Evolutionary conservation across 2,113 vertebrate genomes (phyloP).

Genomic region (Microtus oregoni): DNA sequence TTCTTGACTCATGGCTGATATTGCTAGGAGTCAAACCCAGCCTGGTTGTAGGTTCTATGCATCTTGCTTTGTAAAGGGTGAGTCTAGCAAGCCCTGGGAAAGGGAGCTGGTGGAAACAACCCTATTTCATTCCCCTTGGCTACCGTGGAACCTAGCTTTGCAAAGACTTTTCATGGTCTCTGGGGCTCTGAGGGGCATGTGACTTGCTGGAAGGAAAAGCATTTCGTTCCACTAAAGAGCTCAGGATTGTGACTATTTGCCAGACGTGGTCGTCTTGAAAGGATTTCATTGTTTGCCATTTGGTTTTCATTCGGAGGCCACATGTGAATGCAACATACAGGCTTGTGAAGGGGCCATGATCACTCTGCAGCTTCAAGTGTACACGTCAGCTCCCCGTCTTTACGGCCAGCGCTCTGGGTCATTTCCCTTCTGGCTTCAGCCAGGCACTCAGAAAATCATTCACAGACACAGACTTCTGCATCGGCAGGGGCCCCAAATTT

Average conservation of each 20-base stretch:
- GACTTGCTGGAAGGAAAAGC: neutral
- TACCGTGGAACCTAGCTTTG: neutral
- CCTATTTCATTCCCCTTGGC: neutral
- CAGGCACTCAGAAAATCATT: neutral
- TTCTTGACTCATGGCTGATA: neutral
- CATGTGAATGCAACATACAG: conserved; percentile 84
- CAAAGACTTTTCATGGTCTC: neutral
- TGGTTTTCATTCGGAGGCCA: conserved; percentile 86
- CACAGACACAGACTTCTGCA: neutral
- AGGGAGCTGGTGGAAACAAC: neutral
- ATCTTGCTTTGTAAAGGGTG: neutral
- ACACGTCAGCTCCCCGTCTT: conserved; percentile 83
- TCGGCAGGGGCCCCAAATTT: neutral
- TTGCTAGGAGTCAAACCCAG: conserved; percentile 1
- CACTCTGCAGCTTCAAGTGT: conserved; percentile 80
- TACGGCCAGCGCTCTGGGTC: conserved; percentile 65
- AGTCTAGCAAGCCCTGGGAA: neutral
- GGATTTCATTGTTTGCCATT: conserved; percentile 80
- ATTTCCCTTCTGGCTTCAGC: conserved; percentile 24
- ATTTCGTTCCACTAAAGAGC: conserved; percentile 13
- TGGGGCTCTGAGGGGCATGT: neutral
- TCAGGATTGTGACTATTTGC: neutral
- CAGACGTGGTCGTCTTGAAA: conserved; percentile 46
- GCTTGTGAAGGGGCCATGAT: conserved; percentile 82
- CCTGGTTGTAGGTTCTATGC: neutral